Base-by-base conservation (phyloP, 2,888 invertebrate species). In the Synergus itoensis region DNA sequence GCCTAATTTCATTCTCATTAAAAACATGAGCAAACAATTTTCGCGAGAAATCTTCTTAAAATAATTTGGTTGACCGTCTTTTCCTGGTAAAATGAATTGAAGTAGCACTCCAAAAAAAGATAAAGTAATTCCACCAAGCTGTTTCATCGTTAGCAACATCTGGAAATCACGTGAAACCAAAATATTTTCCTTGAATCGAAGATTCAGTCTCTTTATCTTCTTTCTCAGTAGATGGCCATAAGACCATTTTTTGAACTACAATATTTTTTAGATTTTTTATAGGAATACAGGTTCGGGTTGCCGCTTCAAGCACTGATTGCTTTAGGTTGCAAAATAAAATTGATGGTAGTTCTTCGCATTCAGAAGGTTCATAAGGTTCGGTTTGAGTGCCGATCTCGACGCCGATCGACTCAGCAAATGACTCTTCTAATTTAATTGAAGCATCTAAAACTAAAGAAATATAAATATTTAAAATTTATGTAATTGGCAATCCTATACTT, bases 21-120 rank as follows among this genome's bases (percentile, higher is more conserved):
- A 14, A 48, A 48, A 62, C 36, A 84, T 45, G 4, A 84, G 77
- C 14, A 82, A 48, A 63, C 80, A 40, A 48, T 82, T 40, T 67
- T 83, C 80, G 21, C n/a, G 28, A 16, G 16, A 28, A 9, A 84
- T 48, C 0, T 60, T 81, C 57, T 57, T 81, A 41, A 63, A 81
- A 80, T 64, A 82, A 1, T 21, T 12, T 9, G 81, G 79, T 60
- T 82, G 81, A 3, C 83, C 82, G 14, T 60, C 28, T 21, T 62
- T 62, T 3, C 21, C n/a, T 12, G 79, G 77, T 48, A 75, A 43
- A 1, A 84, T 80, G 21, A 84, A 78, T 40, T 45, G 75, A 48
- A 84, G 41, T 4, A 84, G 21, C 45, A 79, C 41, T 12, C 1
- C 18, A 12, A 84, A 84, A 28, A 81, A 57, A 1, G 67, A 1